Conservation (phyloP, 2,888 invertebrate species). For the Alcis repandata region DNA sequence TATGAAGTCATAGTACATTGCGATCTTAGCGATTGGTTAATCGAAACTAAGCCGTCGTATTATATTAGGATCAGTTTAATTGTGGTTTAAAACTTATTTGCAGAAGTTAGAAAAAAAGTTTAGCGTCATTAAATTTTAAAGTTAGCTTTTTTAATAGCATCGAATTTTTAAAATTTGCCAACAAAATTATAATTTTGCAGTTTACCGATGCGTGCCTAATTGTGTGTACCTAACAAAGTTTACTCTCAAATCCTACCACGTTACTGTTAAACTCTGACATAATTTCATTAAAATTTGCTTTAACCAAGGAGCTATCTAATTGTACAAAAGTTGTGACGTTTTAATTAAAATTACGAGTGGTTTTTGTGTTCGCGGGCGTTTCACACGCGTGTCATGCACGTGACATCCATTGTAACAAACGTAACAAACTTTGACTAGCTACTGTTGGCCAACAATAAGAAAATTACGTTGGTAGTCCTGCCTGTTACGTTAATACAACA, state of each 20-base stretch:
- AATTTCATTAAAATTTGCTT: constrained; percentile 25
- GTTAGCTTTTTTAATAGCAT: too few relatives aligned
- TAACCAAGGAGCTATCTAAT: constrained; percentile 48
- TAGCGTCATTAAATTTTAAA: too few relatives aligned
- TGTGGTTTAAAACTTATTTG: background rate
- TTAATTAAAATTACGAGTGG: constrained; percentile 80
- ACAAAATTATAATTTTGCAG: background rate
- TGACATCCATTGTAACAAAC: constrained; percentile 71
- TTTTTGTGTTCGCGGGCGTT: constrained; percentile 66
- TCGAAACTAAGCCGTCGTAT: background rate
- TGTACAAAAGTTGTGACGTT: constrained; percentile 76
- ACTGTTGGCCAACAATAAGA: constrained; percentile 36
- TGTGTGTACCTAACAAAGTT: background rate
- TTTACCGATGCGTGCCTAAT: too few relatives aligned
- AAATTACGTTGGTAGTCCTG: constrained; percentile 31
- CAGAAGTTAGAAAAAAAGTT: too few relatives aligned
- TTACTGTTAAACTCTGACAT: constrained; percentile 9
- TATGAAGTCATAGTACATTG: background rate
- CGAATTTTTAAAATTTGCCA: background rate
- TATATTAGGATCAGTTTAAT: background rate
- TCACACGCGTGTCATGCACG: constrained; percentile 65
- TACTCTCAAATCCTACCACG: constrained; percentile 2
- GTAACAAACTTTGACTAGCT: constrained; percentile 51
- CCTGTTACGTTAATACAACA: constrained; percentile 31
- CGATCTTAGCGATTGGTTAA: background rate